A percentile compares a stretch with the other conserved stretches of the same genome.
phyloP scores from a whole-genome alignment of 2,888 invertebrate species.

The Chrysodeixis includens region DNA sequence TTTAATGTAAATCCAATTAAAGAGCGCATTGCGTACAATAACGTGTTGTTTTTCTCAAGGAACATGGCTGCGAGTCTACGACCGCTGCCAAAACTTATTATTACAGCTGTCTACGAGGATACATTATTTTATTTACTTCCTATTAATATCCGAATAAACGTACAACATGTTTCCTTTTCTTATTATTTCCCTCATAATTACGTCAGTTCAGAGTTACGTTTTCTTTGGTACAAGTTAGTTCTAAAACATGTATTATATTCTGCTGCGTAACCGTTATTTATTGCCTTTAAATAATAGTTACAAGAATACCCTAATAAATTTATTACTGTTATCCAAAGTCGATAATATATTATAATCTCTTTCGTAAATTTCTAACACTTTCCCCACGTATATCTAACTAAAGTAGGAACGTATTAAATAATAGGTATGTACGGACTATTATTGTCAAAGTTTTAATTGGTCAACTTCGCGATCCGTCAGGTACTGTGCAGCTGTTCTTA shows the following conservation, averaged over 20 bases:
- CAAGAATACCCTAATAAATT: slow-evolving; percentile 44
- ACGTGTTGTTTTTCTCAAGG: slow-evolving; percentile 34
- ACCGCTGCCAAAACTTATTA: slow-evolving; percentile 69
- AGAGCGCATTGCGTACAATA: slow-evolving; percentile 20
- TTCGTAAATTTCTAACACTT: slow-evolving; percentile 44
- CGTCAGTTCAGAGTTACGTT: slow-evolving; percentile 39
- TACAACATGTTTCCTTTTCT: slow-evolving; percentile 55
- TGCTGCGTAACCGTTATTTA: slow-evolving; percentile 33
- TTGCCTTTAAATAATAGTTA: slow-evolving; percentile 40
- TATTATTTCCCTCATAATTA: slow-evolving; percentile 53
- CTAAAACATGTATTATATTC: slow-evolving; percentile 32
- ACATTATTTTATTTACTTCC: slow-evolving; percentile 70
- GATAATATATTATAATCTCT: slow-evolving; percentile 48
- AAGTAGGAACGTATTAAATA: slow-evolving; percentile 50
- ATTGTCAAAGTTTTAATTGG: slow-evolving; percentile 57
- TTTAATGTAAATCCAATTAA: slow-evolving; percentile 12
- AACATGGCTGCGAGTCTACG: slow-evolving; percentile 61
- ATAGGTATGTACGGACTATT: slow-evolving; percentile 45
- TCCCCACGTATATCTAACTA: slow-evolving; percentile 36
- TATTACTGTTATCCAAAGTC: slow-evolving; percentile 40
- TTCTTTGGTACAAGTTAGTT: slow-evolving; percentile 39
- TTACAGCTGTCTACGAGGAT: slow-evolving; percentile 62
- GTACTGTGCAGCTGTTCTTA: slow-evolving; percentile 49
- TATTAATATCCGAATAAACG: slow-evolving; percentile 67
- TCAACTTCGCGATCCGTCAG: slow-evolving; percentile 52